These are phyloP conservation scores for Drosophila prolongata DNA, from an alignment of 2,888 invertebrate species.

Conservation along the genomic window DNA sequence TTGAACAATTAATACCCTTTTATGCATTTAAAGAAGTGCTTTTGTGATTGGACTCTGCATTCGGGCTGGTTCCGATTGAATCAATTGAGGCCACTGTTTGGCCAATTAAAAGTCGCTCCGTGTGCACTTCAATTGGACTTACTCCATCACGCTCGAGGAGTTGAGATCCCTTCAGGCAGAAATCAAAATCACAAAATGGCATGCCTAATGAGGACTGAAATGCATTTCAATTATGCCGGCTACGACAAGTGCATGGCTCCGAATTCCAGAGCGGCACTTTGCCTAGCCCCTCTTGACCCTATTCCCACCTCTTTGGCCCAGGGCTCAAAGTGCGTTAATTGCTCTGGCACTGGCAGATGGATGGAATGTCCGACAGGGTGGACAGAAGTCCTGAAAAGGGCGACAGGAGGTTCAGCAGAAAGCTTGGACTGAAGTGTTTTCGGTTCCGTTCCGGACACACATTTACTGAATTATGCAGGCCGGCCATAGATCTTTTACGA, in stretches of 20 bases:
- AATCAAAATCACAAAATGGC: constrained; percentile 62
- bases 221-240: constrained; percentile 74
- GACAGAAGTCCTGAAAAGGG: background rate
- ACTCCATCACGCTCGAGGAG: constrained; percentile 7
- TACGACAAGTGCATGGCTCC: constrained; percentile 43
- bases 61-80: constrained; percentile 9
- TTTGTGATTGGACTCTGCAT: background rate
- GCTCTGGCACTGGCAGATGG: constrained; percentile 48
- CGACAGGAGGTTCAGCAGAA: background rate
- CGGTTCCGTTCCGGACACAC: constrained; percentile 4
- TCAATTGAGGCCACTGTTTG: constrained; percentile 29
- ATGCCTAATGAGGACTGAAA: constrained; percentile 74
- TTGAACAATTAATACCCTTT: no score
- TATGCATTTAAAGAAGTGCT: no score
- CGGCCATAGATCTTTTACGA: constrained; percentile 65
- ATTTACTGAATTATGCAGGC: constrained; percentile 65
- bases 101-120: constrained; percentile 20
- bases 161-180: constrained; percentile 14
- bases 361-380: constrained; percentile 48
- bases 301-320: constrained; percentile 38
- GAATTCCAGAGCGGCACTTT: constrained; percentile 34
- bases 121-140: background rate
- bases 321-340: constrained; percentile 67
- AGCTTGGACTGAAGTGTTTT: constrained; percentile 34
- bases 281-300: constrained; percentile 63